phyloP scores from a whole-genome alignment of 2,113 vertebrate genomes.

The Psettodes erumei region DNA sequence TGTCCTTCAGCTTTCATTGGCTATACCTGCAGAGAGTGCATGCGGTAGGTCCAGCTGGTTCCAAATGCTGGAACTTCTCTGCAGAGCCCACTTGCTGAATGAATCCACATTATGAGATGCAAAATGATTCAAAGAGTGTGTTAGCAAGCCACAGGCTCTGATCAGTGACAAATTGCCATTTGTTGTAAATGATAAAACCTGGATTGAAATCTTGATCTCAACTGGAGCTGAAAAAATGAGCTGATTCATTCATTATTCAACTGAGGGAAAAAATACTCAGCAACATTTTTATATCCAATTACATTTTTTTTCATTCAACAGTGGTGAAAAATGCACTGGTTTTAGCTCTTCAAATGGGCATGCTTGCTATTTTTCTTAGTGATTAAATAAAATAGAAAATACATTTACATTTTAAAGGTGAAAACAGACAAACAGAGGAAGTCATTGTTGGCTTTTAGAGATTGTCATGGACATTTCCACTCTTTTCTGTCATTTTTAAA shows the following conservation, averaged over 20 bases:
- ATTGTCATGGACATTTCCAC: not conserved
- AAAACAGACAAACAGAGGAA: not conserved
- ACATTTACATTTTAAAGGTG: not conserved
- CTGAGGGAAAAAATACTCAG: not conserved
- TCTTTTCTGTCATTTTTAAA: not conserved
- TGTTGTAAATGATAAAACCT: not conserved
- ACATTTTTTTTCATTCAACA: not conserved
- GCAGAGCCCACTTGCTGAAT: conserved; percentile 14
- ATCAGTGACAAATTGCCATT: not conserved
- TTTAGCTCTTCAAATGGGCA: not conserved
- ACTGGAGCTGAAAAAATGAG: not conserved
- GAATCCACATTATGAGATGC: conserved; percentile 1
- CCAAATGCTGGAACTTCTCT: conserved; percentile 19
- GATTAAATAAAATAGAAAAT: not conserved
- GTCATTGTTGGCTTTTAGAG: not conserved
- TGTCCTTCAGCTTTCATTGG: conserved; percentile 43
- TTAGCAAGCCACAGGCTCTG: not conserved
- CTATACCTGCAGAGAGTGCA: not conserved
- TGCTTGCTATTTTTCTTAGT: not conserved
- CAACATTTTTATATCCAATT: not conserved
- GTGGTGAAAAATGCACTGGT: not conserved
- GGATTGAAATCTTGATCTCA: not conserved
- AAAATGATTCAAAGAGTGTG: not conserved
- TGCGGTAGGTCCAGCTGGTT: conserved; percentile 18
- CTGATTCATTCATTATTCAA: not conserved